Percentiles rank a stretch among this genome's conserved stretches.
phyloP scores from a whole-genome alignment of 2,888 invertebrate genomes.

The Hyposoter dolosus region DNA sequence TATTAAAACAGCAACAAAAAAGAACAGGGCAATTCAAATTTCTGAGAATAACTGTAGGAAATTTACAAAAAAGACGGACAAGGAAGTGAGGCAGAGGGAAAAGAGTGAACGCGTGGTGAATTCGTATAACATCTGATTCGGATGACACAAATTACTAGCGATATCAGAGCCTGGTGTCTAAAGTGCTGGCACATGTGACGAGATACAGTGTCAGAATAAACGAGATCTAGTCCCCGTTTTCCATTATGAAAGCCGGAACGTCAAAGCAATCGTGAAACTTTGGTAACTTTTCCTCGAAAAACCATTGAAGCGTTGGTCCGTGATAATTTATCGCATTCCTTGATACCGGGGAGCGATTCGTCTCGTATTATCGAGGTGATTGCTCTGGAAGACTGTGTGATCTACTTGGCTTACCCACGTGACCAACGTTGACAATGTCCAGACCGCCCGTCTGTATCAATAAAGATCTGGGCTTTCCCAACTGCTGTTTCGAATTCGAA shows the following conservation, averaged over 20 bases:
- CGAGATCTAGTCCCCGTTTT: not conserved
- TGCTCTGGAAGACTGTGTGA: not conserved
- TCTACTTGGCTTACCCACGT: not conserved
- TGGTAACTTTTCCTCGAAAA: not conserved
- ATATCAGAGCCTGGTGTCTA: not conserved
- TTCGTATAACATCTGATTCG: not conserved
- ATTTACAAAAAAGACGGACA: not conserved
- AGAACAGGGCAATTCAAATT: not conserved
- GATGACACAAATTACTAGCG: constrained; percentile 5
- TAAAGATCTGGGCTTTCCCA: constrained; percentile 22
- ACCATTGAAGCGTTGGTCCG: not conserved
- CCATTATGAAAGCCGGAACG: not conserved
- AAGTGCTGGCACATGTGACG: not conserved
- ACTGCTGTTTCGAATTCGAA: constrained; percentile 1
- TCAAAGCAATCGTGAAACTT: constrained; percentile 5
- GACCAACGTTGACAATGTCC: constrained; percentile 7
- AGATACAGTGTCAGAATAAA: not conserved
- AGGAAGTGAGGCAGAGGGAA: not conserved
- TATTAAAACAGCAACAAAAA: not conserved
- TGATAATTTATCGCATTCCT: not conserved
- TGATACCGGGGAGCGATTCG: not conserved
- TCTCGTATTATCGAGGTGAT: not conserved
- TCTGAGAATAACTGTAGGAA: not conserved
- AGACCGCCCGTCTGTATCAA: not conserved
- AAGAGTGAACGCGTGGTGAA: not conserved